Evolutionary conservation across 2,888 invertebrate genomes (phyloP).

Genomic region (Flexamia atlantica): DNA sequence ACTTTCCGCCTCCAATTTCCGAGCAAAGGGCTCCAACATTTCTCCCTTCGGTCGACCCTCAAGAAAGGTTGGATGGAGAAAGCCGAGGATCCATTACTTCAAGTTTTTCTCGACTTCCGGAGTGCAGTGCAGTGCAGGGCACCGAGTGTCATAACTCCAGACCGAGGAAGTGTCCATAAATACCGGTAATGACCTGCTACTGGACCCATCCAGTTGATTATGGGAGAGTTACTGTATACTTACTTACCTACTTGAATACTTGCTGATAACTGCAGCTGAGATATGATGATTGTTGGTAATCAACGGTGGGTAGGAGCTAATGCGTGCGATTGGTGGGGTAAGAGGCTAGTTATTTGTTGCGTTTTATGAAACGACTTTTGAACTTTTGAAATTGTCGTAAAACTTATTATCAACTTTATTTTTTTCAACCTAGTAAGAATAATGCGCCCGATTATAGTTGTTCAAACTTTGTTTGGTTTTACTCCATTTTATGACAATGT

Average conservation of each 20-base stretch:
- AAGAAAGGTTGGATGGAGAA: slow-evolving; percentile 1
- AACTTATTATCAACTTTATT: too few species aligned
- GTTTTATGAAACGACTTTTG: too few species aligned
- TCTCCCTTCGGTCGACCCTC: not conserved
- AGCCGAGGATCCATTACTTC: slow-evolving; percentile 3
- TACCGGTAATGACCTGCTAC: not conserved
- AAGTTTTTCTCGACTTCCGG: slow-evolving; percentile 5
- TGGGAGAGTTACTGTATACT: not conserved
- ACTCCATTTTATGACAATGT: too few species aligned
- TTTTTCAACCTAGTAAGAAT: too few species aligned
- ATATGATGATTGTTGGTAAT: not conserved
- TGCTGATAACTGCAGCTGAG: too few species aligned
- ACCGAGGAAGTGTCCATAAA: not conserved
- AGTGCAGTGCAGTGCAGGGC: not conserved
- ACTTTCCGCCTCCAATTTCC: not conserved
- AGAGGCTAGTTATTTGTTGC: not conserved
- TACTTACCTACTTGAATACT: too few species aligned
- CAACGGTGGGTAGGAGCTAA: not conserved
- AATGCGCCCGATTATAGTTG: too few species aligned
- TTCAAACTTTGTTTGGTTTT: too few species aligned
- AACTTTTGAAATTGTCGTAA: too few species aligned
- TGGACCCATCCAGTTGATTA: not conserved
- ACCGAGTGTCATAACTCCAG: not conserved
- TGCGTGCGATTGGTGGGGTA: not conserved
- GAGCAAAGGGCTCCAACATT: not conserved